phyloP scores from a whole-genome alignment of 2,113 vertebrate genomes.

The Halichoerus grypus region DNA sequence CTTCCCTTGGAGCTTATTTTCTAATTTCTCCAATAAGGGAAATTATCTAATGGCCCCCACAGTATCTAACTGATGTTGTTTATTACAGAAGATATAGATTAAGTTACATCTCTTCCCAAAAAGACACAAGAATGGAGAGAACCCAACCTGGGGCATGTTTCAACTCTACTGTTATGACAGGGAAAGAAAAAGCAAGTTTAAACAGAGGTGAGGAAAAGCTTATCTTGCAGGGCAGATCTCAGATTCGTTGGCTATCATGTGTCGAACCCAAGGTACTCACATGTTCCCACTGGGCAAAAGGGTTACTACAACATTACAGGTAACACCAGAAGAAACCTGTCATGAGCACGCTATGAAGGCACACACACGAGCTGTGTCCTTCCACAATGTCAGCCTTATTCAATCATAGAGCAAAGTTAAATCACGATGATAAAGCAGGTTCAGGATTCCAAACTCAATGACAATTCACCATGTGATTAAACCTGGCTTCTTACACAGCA shows the following conservation, averaged over 20 bases:
- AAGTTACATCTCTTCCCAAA: background rate
- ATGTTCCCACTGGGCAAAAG: background rate
- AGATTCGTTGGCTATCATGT: background rate
- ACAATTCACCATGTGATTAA: too few relatives aligned
- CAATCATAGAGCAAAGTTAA: too few relatives aligned
- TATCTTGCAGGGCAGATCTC: background rate
- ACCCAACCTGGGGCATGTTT: background rate
- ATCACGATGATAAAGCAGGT: too few relatives aligned
- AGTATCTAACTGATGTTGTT: background rate
- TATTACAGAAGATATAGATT: background rate
- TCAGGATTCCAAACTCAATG: too few relatives aligned
- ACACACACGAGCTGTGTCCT: too few relatives aligned
- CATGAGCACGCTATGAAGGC: too few relatives aligned
- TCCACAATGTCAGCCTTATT: too few relatives aligned
- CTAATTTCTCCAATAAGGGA: background rate
- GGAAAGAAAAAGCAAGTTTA: background rate
- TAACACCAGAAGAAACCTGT: background rate
- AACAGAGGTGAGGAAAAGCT: background rate
- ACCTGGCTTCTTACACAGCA: too few relatives aligned
- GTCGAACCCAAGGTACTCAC: background rate
- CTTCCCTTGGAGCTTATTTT: background rate
- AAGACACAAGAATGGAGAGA: background rate
- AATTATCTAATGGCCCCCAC: background rate
- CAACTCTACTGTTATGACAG: background rate
- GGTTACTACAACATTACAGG: background rate